Conservation (phyloP, 2,888 invertebrate species). For the Macrophya annulata region DNA sequence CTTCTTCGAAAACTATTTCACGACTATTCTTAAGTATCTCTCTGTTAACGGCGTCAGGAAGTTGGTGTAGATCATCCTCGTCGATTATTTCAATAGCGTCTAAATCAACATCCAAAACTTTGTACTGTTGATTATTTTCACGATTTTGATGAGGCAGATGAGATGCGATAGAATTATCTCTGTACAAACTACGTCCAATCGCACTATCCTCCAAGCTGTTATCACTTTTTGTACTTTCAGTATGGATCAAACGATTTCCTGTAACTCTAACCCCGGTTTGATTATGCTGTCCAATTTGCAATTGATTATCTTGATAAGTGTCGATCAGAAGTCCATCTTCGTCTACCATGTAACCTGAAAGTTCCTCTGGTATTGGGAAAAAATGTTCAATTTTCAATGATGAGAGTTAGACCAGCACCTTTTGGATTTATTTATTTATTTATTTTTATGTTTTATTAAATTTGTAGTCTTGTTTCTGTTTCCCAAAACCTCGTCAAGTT, state of each 20-base stretch:
- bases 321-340: conserved; percentile 67
- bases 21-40: conserved; percentile 72
- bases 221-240: conserved; percentile 68
- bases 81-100: conserved; percentile 72
- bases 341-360: conserved; percentile 72
- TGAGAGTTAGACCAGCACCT: conserved; percentile 41
- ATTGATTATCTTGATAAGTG: conserved; percentile 59
- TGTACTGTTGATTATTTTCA: conserved; percentile 60
- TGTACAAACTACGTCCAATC: conserved; percentile 61
- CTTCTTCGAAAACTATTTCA: conserved; percentile 70
- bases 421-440: background rate
- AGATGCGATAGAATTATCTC: conserved; percentile 60
- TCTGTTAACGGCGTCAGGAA: conserved; percentile 71
- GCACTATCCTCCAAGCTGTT: conserved; percentile 69
- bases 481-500: conserved; percentile 8
- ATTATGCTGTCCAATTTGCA: conserved; percentile 56
- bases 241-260: conserved; percentile 60
- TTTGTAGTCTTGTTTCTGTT: background rate
- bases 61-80: conserved; percentile 68
- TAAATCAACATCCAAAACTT: conserved; percentile 67
- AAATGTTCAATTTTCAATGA: conserved; percentile 23
- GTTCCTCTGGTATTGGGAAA: conserved; percentile 29
- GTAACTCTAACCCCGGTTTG: conserved; percentile 36
- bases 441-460: background rate
- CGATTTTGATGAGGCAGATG: conserved; percentile 58